phyloP scores from a whole-genome alignment of 2,888 invertebrate genomes.

The Drosophila borealis region DNA sequence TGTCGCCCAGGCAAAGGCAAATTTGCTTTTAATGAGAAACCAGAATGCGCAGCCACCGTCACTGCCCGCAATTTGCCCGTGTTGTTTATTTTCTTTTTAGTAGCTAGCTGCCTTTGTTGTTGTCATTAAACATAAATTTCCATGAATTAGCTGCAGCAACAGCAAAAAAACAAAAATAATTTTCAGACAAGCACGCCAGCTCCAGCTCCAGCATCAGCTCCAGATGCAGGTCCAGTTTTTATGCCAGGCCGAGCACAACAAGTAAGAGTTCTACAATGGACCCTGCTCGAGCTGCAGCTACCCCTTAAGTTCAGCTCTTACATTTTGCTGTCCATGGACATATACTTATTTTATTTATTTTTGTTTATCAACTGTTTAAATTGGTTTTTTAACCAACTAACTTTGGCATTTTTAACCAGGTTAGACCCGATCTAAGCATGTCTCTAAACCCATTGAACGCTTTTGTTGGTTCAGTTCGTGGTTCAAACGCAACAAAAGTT shows the following conservation, averaged over 20 bases:
- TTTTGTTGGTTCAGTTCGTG: too few species aligned
- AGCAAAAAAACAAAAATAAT: constrained; percentile 1
- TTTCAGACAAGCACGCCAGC: constrained; percentile 3
- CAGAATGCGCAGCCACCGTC: constrained; percentile 39
- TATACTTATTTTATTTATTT: too few species aligned
- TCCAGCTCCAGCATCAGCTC: constrained; percentile 8
- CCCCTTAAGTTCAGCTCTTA: not conserved
- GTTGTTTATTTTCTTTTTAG: constrained; percentile 1
- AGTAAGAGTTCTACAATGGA: not conserved
- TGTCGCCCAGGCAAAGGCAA: constrained; percentile 29
- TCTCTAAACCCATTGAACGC: too few species aligned
- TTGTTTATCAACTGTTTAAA: too few species aligned
- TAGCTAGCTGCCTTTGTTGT: constrained; percentile 21
- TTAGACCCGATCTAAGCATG: too few species aligned
- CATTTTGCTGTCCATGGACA: too few species aligned
- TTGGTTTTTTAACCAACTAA: too few species aligned
- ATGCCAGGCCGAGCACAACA: constrained; percentile 7
- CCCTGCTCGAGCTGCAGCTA: constrained; percentile 1
- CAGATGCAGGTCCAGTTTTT: constrained; percentile 34
- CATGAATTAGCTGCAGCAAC: constrained; percentile 44
- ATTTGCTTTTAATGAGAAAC: constrained; percentile 57
- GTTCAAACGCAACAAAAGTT: too few species aligned
- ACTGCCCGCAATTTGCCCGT: constrained; percentile 26
- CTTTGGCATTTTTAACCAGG: too few species aligned
- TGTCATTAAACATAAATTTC: constrained; percentile 60